Percentiles rank a stretch among this genome's conserved stretches.
phyloP scores from a whole-genome alignment of 2,797 vertebrate species.

The Pogoniulus pusillus region DNA sequence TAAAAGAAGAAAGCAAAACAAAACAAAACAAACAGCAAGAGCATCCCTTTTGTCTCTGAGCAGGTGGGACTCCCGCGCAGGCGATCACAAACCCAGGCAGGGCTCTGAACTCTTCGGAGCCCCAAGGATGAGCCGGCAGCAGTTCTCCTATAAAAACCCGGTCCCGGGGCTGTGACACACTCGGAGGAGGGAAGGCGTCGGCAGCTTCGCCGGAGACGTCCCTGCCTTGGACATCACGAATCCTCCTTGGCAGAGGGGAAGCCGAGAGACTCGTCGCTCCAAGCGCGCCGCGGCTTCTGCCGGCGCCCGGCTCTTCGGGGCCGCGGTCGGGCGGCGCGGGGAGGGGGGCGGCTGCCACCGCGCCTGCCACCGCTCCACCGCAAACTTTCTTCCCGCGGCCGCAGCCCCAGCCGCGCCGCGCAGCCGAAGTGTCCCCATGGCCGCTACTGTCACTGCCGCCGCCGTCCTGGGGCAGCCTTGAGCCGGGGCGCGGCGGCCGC shows the following conservation, averaged over 20 bases:
- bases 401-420: background rate
- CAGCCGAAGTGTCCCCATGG: constrained; percentile 43
- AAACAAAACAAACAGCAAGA: background rate
- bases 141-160: constrained; percentile 38
- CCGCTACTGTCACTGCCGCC: background rate
- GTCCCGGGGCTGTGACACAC: background rate
- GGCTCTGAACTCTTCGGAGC: background rate
- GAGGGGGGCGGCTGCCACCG: background rate
- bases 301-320: background rate
- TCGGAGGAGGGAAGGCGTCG: background rate
- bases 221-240: background rate
- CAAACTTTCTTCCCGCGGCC: constrained; percentile 11
- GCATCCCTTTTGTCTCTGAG: background rate
- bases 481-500: background rate
- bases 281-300: background rate
- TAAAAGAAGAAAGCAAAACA: background rate
- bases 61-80: background rate
- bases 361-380: background rate
- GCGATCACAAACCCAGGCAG: background rate
- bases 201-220: background rate
- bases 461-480: background rate
- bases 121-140: background rate
- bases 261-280: background rate
- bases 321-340: background rate
- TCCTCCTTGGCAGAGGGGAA: background rate